These are phyloP conservation scores for Prolemur simus DNA, from an alignment of 2,113 vertebrate species.

Conservation along the genomic window DNA sequence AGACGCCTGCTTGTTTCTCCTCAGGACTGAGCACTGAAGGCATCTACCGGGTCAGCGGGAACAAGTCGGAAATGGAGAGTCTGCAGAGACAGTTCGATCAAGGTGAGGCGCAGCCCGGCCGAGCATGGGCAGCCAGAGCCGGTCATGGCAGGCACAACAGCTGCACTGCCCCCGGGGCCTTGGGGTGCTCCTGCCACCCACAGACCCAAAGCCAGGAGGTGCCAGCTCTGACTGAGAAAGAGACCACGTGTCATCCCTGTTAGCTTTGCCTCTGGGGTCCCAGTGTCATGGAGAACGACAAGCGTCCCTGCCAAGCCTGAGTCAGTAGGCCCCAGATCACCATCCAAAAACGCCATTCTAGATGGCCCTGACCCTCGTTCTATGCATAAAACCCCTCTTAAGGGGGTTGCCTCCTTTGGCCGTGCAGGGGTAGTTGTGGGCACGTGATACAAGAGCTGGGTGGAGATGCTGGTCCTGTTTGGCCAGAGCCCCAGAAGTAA, in stretches of 20 bases:
- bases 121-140: not conserved
- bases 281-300: not conserved
- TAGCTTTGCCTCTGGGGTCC: not conserved
- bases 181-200: not conserved
- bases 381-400: not conserved
- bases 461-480: not conserved
- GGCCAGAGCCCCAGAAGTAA: not conserved
- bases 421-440: accelerated
- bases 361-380: not conserved
- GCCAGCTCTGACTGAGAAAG: not conserved
- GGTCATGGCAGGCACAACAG: accelerated
- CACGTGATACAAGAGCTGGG: accelerated
- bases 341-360: accelerated
- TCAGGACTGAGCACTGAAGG: constrained; percentile 94
- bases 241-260: not conserved
- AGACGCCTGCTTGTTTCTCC: not conserved
- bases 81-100: constrained; percentile 97
- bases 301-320: not conserved
- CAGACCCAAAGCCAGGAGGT: not conserved
- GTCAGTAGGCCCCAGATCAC: not conserved
- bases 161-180: not conserved
- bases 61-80: constrained; percentile 98
- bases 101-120: constrained; percentile 80
- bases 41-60: constrained; percentile 96
- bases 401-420: not conserved